phyloP scores from a whole-genome alignment of 2,113 vertebrate species.

The Hemiprocne comata region DNA sequence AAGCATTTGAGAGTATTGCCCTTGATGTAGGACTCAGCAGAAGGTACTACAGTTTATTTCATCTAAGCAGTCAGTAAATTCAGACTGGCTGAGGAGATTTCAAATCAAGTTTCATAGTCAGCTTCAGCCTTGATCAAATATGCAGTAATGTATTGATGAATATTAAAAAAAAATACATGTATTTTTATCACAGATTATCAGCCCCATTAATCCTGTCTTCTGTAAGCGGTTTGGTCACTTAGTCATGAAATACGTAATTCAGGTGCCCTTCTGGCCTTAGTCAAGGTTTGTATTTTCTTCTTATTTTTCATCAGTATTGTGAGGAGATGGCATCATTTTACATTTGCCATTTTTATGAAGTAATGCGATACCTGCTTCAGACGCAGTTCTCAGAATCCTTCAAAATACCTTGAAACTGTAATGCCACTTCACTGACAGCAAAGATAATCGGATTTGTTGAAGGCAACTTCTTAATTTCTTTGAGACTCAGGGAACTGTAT shows the following conservation, averaged over 20 bases:
- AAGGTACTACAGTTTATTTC: neutral
- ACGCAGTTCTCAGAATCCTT: neutral
- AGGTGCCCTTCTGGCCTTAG: neutral
- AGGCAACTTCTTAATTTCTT: neutral
- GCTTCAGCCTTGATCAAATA: neutral
- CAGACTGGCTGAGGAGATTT: neutral
- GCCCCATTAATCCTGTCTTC: neutral
- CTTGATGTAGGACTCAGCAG: neutral
- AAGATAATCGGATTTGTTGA: conserved; percentile 12
- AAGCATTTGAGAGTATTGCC: neutral
- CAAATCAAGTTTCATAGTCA: neutral
- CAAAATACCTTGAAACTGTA: neutral
- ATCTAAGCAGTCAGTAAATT: neutral
- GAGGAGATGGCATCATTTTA: neutral
- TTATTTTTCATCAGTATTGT: neutral
- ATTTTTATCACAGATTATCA: neutral
- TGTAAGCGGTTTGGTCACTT: neutral
- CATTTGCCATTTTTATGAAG: neutral
- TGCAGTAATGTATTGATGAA: neutral
- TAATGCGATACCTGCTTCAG: neutral
- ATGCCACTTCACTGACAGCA: neutral
- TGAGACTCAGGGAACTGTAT: conserved; percentile 12
- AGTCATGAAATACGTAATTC: neutral
- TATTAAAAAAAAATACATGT: neutral
- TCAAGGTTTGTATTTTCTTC: neutral